phyloP scores from a whole-genome alignment of 2,797 vertebrate species.

The Galagoides demidoff region DNA sequence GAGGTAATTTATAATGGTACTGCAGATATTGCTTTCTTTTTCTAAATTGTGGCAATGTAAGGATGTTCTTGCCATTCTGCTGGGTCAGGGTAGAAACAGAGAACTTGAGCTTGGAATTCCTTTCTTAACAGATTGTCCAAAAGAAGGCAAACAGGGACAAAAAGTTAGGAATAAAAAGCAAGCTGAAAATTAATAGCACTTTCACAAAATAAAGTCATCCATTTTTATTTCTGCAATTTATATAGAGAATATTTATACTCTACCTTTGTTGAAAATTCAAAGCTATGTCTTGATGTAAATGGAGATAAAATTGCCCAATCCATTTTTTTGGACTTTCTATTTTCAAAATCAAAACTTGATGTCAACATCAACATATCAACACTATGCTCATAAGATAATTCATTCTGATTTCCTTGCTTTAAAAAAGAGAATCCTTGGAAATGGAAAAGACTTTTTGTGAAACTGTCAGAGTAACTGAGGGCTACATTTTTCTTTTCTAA shows the following conservation, averaged over 20 bases:
- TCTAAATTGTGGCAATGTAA: neutral
- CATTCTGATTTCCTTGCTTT: conserved; percentile 1
- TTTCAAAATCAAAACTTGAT: conserved; percentile 48
- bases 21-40: neutral
- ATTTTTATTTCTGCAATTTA: neutral
- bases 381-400: conserved; percentile 16
- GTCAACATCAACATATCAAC: neutral
- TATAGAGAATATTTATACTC: neutral
- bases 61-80: conserved; percentile 14
- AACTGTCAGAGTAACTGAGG: conserved; percentile 28
- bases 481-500: conserved; percentile 18
- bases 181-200: neutral
- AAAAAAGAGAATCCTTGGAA: conserved; percentile 14
- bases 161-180: neutral
- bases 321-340: conserved; percentile 26
- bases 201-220: neutral
- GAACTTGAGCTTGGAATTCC: conserved; percentile 13
- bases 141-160: neutral
- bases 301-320: conserved; percentile 17
- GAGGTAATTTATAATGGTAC: neutral
- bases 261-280: neutral
- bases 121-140: conserved; percentile 41
- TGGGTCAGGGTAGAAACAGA: conserved; percentile 1
- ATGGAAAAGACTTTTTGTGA: conserved; percentile 23
- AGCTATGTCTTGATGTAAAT: conserved; percentile 8